Conservation (phyloP, 2,888 invertebrate genomes). For the Noctua comes region DNA sequence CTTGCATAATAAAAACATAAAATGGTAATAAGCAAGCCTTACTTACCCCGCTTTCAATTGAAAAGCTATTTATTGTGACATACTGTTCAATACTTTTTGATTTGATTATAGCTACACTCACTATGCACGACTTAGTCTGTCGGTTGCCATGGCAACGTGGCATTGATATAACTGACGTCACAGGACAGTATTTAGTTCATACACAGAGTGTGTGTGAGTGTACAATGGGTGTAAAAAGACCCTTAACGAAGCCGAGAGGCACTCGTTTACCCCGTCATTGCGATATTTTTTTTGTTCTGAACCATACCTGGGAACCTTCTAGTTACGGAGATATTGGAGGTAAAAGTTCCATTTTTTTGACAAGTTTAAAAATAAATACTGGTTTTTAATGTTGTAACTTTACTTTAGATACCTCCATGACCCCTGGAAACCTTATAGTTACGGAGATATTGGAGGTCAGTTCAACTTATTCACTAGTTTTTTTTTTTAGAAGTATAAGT, state of each 20-base stretch:
- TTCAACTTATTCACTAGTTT: too few species aligned
- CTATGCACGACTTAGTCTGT: conserved; percentile 1
- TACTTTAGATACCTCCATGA: too few species aligned
- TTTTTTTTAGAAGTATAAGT: too few species aligned
- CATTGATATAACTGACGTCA: conserved; percentile 49
- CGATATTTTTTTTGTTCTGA: background rate
- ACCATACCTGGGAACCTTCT: background rate
- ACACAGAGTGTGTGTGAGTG: background rate
- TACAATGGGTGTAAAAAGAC: background rate
- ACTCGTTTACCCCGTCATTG: background rate
- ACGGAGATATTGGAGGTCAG: too few species aligned
- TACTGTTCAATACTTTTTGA: conserved; percentile 51
- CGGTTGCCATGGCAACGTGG: conserved; percentile 25
- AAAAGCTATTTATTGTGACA: conserved; percentile 39
- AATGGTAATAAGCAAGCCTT: conserved; percentile 2
- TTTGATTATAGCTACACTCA: conserved; percentile 20
- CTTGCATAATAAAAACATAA: conserved; percentile 42
- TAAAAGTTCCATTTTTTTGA: background rate
- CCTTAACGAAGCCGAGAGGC: background rate
- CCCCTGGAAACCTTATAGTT: too few species aligned
- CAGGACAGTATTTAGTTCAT: background rate
- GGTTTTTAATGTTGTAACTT: too few species aligned
- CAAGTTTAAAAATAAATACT: too few species aligned
- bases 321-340: background rate
- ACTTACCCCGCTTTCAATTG: conserved; percentile 41